phyloP scores from a whole-genome alignment of 37 sponge, comb jelly and placozoan species.

The Ephydatia muelleri region DNA sequence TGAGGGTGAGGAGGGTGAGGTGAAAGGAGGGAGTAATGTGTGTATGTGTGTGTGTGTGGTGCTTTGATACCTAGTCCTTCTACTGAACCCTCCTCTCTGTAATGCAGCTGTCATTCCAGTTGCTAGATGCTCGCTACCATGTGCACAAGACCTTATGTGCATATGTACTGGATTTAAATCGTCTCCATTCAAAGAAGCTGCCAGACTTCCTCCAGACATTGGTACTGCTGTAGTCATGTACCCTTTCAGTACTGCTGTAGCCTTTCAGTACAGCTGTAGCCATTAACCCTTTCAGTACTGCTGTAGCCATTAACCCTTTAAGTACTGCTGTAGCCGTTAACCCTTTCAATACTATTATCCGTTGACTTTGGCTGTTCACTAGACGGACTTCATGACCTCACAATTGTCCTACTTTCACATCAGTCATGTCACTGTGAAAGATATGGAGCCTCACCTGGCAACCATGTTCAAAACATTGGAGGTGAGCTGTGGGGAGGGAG shows the following conservation, averaged over 20 bases:
- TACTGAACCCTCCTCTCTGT: not conserved
- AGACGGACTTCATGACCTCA: constrained; percentile 77
- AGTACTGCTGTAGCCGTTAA: too few relatives aligned
- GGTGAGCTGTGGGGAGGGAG: constrained; percentile 16
- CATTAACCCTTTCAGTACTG: not conserved
- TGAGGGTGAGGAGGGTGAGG: not conserved
- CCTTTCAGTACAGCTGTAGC: not conserved
- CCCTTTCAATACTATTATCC: too few relatives aligned
- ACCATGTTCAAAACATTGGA: constrained; percentile 39
- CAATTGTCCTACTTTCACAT: constrained; percentile 79
- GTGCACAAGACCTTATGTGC: constrained; percentile 66
- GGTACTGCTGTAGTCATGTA: constrained; percentile 28
- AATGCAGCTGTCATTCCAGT: constrained; percentile 49
- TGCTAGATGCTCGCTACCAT: constrained; percentile 60
- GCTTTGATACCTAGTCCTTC: too few relatives aligned
- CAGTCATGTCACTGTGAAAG: constrained; percentile 70
- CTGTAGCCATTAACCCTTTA: too few relatives aligned
- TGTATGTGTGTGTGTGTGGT: too few relatives aligned
- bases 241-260: not conserved
- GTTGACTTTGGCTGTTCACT: too few relatives aligned
- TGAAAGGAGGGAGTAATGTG: too few relatives aligned
- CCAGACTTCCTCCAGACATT: constrained; percentile 74
- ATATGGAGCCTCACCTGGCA: constrained; percentile 52
- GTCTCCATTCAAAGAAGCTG: constrained; percentile 56
- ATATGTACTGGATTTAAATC: constrained; percentile 61